These are phyloP conservation scores for Athrips mouffetella DNA, from an alignment of 2,888 invertebrate genomes.

Conservation along the genomic window DNA sequence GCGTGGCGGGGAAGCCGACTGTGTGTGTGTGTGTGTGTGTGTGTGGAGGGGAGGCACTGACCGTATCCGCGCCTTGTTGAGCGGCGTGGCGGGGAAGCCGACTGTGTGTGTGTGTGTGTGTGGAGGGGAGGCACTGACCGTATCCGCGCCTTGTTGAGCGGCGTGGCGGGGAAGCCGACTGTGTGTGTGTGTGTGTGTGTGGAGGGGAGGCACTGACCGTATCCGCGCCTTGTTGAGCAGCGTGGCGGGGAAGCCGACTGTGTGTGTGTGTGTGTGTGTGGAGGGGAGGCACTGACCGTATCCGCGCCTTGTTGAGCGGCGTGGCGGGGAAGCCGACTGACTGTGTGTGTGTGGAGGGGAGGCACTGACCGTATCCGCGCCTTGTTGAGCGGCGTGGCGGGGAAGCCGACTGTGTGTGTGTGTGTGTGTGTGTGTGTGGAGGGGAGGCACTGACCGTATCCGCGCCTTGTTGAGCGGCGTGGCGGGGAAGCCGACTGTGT, in stretches of 20 bases:
- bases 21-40: too few species aligned
- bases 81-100: conserved; percentile 97
- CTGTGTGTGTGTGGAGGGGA: not conserved
- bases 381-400: conserved; percentile 96
- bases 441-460: conserved; percentile 78
- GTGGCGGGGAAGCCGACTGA: conserved; percentile 99
- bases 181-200: conserved; percentile 94
- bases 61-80: conserved; percentile 93
- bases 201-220: conserved; percentile 86
- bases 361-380: conserved; percentile 84
- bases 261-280: conserved; percentile 93
- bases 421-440: not conserved
- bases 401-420: conserved; percentile 99
- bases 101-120: conserved; percentile 76
- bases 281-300: conserved; percentile 87
- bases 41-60: conserved; percentile 23
- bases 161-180: conserved; percentile 98
- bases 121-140: conserved; percentile 57
- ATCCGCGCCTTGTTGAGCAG: conserved; percentile 95
- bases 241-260: conserved; percentile 98
- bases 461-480: conserved; percentile 95
- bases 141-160: conserved; percentile 93
- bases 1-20: conserved; percentile 99
- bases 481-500: conserved; percentile 99
- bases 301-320: conserved; percentile 93